Percentiles rank a stretch among this genome's conserved stretches.
phyloP scores from a whole-genome alignment of 2,113 vertebrate species.

The Rhea pennata region DNA sequence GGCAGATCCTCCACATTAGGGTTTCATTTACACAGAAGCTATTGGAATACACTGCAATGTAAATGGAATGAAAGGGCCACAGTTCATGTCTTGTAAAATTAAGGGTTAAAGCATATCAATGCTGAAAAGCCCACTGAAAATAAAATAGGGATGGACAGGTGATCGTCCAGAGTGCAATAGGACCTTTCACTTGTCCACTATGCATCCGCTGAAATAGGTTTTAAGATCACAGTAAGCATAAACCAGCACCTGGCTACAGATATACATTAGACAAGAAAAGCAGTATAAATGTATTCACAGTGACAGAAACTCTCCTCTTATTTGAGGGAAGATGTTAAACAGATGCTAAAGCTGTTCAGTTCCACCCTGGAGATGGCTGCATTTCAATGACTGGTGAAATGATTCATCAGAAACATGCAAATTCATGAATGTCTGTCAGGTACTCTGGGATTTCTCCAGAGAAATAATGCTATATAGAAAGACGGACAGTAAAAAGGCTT shows the following conservation, averaged over 20 bases:
- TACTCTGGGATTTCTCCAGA: neutral
- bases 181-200: fast-evolving
- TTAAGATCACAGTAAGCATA: neutral
- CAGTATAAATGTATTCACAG: neutral
- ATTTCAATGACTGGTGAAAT: fast-evolving
- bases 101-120: neutral
- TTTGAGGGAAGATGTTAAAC: neutral
- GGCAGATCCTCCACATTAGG: neutral
- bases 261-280: neutral
- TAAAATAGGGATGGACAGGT: neutral
- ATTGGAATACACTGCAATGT: neutral
- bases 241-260: neutral
- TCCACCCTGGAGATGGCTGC: neutral
- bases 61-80: neutral
- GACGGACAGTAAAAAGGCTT: neutral
- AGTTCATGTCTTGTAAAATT: neutral
- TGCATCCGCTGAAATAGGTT: neutral
- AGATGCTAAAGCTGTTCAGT: neutral
- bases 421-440: neutral
- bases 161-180: neutral
- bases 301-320: conserved; percentile 6
- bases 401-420: neutral
- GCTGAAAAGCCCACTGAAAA: neutral
- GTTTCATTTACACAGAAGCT: neutral
- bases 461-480: neutral